These are phyloP conservation scores for Nymphalis urticae DNA, from an alignment of 2,888 invertebrate species.

Conservation along the genomic window DNA sequence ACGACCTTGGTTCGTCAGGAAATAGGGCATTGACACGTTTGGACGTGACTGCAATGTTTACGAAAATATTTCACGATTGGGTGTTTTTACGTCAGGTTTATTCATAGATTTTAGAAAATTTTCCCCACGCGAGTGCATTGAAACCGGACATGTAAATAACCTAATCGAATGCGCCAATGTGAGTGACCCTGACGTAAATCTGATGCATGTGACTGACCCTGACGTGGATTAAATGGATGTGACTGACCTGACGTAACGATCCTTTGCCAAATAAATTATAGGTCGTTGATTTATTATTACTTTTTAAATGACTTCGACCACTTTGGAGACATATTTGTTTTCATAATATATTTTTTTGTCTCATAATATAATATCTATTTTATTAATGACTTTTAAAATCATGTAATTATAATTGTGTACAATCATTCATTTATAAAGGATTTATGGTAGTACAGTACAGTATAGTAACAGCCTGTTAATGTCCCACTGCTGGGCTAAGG, in stretches of 20 bases:
- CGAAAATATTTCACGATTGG: constrained; percentile 27
- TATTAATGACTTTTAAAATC: no score
- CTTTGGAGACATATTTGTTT: not conserved
- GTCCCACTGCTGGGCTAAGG: no score
- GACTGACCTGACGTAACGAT: constrained; percentile 24
- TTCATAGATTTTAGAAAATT: constrained; percentile 26
- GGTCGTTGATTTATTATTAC: constrained; percentile 4
- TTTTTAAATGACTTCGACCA: not conserved
- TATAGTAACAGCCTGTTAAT: no score
- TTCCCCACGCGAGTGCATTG: constrained; percentile 26
- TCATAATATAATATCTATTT: no score
- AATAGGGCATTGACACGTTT: constrained; percentile 39
- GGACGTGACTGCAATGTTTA: constrained; percentile 33
- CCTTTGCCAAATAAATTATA: constrained; percentile 16
- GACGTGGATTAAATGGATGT: constrained; percentile 14
- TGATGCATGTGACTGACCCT: constrained; percentile 18
- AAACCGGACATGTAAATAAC: constrained; percentile 20
- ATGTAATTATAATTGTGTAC: no score
- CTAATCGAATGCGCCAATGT: constrained; percentile 14
- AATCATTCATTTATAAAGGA: no score
- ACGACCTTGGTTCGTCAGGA: constrained; percentile 48
- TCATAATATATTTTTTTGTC: not conserved
- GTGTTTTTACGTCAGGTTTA: constrained; percentile 26
- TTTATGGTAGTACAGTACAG: no score
- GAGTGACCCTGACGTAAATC: constrained; percentile 21